These are phyloP conservation scores for Piaya cayana DNA, from an alignment of 2,113 vertebrate genomes.

Conservation along the genomic window DNA sequence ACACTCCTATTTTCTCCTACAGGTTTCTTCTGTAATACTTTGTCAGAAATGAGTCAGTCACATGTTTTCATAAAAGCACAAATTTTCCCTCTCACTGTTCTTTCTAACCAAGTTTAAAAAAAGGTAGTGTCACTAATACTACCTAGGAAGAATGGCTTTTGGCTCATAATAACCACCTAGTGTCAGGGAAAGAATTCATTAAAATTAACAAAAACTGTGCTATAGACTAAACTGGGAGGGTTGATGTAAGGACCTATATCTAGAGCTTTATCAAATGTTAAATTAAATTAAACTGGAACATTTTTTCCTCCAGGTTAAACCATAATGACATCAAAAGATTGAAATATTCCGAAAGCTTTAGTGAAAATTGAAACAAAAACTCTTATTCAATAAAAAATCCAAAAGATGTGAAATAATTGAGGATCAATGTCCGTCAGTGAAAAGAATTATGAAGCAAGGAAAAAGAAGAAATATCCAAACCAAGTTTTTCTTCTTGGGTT, in stretches of 20 bases:
- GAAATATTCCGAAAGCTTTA: neutral
- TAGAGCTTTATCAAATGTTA: neutral
- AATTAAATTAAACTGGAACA: neutral
- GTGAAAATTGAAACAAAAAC: neutral
- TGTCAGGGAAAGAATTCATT: neutral
- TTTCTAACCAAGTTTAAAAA: neutral
- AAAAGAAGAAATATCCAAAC: neutral
- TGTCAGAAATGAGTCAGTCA: neutral
- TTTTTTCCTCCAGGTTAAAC: neutral
- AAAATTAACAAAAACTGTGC: neutral
- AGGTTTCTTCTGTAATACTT: neutral
- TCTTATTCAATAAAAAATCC: neutral
- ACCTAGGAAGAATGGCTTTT: neutral
- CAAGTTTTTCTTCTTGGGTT: neutral
- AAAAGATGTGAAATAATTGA: neutral
- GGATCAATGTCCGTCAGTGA: too few species aligned
- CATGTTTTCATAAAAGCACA: neutral
- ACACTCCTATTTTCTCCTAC: neutral
- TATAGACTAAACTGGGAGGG: neutral
- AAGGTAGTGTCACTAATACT: fast-evolving
- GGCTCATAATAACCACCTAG: neutral
- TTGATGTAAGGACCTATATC: neutral
- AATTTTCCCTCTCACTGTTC: neutral
- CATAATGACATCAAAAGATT: neutral
- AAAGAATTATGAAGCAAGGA: neutral